Evolutionary conservation across 1,140 invertebrate genomes (phyloP).

Genomic region (Temnothorax curvispinosus): DNA sequence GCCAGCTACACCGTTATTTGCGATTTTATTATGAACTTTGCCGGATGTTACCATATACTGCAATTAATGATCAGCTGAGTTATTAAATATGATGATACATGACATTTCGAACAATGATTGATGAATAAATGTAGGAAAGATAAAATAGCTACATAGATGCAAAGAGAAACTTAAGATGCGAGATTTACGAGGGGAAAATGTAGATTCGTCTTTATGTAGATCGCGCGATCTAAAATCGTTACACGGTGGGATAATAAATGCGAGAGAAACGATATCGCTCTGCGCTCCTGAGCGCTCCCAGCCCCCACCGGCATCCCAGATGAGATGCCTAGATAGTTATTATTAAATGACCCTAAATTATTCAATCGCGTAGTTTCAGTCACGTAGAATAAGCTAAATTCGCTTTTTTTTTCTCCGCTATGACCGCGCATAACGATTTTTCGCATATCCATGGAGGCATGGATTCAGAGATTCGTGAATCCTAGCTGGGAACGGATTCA

Average conservation of each 20-base stretch:
- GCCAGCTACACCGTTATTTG: constrained; percentile 44
- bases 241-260: constrained; percentile 16
- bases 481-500: constrained; percentile 3
- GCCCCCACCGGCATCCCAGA: not conserved
- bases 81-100: constrained; percentile 14
- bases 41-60: not conserved
- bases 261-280: not conserved
- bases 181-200: constrained; percentile 46
- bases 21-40: constrained; percentile 5
- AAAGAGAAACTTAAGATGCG: constrained; percentile 42
- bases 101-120: constrained; percentile 30
- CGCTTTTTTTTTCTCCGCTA: not conserved
- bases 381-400: not conserved
- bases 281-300: not conserved
- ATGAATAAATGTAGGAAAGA: constrained; percentile 41
- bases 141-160: constrained; percentile 32
- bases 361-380: not conserved
- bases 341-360: not conserved
- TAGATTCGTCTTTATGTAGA: constrained; percentile 28
- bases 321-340: not conserved
- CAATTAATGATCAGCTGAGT: constrained; percentile 19
- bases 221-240: constrained; percentile 8
- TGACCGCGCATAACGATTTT: not conserved
- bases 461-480: constrained; percentile 33
- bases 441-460: not conserved